Conservation (phyloP, 2,888 invertebrate genomes). For the Sisyra nigra region DNA sequence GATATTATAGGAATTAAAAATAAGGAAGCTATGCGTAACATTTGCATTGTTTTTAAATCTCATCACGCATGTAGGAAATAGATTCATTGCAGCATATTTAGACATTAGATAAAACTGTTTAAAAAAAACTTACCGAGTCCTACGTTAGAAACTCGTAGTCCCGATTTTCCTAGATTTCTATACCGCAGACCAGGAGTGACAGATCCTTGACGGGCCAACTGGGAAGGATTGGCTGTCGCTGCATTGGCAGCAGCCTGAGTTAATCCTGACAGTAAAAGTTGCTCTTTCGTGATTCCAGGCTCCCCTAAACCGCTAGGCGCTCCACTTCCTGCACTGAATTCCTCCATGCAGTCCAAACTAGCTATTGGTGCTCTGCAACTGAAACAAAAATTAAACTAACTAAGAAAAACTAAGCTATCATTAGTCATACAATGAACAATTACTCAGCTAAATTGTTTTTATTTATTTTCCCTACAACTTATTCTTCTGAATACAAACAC, state of each 20-base stretch:
- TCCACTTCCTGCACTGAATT: slow-evolving; percentile 56
- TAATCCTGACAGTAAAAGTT: slow-evolving; percentile 30
- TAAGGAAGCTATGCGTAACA: too few relatives aligned
- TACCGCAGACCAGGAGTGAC: slow-evolving; percentile 73
- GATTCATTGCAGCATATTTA: too few relatives aligned
- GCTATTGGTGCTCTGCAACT: slow-evolving; percentile 87
- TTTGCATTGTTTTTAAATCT: too few relatives aligned
- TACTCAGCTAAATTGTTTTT: too few relatives aligned
- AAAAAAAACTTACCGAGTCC: slow-evolving; percentile 50
- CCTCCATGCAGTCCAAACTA: slow-evolving; percentile 88
- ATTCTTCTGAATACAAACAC: too few relatives aligned
- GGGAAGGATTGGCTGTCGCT: slow-evolving; percentile 22
- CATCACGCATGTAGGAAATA: too few relatives aligned
- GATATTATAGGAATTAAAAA: too few relatives aligned
- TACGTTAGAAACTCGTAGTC: slow-evolving; percentile 84
- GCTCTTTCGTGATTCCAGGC: slow-evolving; percentile 35
- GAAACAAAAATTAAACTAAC: slow-evolving; percentile 15
- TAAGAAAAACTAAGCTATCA: too few relatives aligned
- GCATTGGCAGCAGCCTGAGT: slow-evolving; percentile 20
- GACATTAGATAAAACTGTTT: too few relatives aligned
- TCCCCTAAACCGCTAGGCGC: slow-evolving; percentile 27
- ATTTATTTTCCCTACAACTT: too few relatives aligned
- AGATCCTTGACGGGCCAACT: slow-evolving; percentile 44
- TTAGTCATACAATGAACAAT: too few relatives aligned
- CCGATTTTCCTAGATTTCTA: slow-evolving; percentile 91